Conservation (phyloP, 2,888 invertebrate species). For the Graphium colonna region DNA sequence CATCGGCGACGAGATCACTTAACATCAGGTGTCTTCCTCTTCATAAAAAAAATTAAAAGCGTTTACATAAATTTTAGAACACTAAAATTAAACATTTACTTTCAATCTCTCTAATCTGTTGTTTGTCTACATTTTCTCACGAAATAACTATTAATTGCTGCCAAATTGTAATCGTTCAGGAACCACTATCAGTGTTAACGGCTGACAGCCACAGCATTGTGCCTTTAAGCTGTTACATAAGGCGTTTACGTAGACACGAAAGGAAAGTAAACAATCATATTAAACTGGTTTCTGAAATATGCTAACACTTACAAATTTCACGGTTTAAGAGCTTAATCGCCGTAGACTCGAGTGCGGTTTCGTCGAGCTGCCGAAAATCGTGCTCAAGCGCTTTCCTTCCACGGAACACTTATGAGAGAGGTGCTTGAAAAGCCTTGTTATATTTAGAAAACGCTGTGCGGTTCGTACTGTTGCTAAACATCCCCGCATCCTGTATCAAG, state of each 20-base stretch:
- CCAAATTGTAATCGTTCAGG: background rate
- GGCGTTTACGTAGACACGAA: background rate
- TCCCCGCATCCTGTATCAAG: constrained; percentile 12
- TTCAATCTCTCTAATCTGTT: no score
- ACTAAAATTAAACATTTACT: no score
- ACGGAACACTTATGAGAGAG: constrained; percentile 35
- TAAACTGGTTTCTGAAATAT: constrained; percentile 21
- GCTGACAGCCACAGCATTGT: background rate
- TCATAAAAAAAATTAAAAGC: no score
- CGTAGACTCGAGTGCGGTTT: constrained; percentile 27
- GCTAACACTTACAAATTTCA: constrained; percentile 29
- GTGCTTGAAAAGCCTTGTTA: constrained; percentile 35
- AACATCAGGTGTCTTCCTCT: no score
- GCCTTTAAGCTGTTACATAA: background rate
- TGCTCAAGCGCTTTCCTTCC: constrained; percentile 46
- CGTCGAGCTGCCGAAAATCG: constrained; percentile 42
- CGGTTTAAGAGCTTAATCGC: constrained; percentile 27
- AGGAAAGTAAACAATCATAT: constrained; percentile 23
- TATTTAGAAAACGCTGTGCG: constrained; percentile 22
- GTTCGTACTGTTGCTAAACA: constrained; percentile 5
- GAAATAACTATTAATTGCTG: background rate
- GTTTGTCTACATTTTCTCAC: no score
- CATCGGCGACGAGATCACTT: no score
- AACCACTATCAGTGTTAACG: background rate
- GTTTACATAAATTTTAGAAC: no score